phyloP scores from a whole-genome alignment of 2,797 vertebrate genomes.

The Rhinogobio ventralis region DNA sequence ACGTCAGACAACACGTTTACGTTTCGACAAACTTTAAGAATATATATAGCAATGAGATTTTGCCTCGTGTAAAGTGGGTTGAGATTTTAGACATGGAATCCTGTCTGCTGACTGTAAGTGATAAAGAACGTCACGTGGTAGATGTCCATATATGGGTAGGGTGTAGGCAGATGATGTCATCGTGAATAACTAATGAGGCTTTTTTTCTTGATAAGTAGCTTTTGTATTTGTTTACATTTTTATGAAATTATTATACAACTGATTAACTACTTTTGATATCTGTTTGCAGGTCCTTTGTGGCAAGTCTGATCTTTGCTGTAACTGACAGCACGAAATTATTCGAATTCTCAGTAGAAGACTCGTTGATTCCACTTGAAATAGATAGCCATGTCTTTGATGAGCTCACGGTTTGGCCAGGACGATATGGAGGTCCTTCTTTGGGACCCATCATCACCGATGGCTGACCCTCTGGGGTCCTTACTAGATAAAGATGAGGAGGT shows the following conservation, averaged over 20 bases:
- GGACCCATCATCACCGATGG: conserved; percentile 93
- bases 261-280: not conserved
- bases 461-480: conserved; percentile 77
- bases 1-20: accelerated
- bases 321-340: conserved; percentile 77
- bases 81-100: not conserved
- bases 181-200: not conserved
- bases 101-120: not conserved
- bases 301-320: conserved; percentile 80
- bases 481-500: conserved; percentile 68
- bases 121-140: not conserved
- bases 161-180: not conserved
- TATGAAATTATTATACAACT: not conserved
- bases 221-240: not conserved
- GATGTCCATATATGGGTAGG: not conserved
- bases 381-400: conserved; percentile 88
- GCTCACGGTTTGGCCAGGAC: conserved; percentile 92
- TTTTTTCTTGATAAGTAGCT: not conserved
- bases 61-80: not conserved
- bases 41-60: too few relatives aligned
- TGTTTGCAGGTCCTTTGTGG: conserved; percentile 75
- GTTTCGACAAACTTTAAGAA: not conserved
- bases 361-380: conserved; percentile 69
- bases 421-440: conserved; percentile 88
- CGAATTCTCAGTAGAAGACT: conserved; percentile 55